Percentiles rank a stretch among this genome's conserved stretches.
Evolutionary conservation across 1,140 invertebrate genomes (phyloP).

Genomic region (Ips typographus): DNA sequence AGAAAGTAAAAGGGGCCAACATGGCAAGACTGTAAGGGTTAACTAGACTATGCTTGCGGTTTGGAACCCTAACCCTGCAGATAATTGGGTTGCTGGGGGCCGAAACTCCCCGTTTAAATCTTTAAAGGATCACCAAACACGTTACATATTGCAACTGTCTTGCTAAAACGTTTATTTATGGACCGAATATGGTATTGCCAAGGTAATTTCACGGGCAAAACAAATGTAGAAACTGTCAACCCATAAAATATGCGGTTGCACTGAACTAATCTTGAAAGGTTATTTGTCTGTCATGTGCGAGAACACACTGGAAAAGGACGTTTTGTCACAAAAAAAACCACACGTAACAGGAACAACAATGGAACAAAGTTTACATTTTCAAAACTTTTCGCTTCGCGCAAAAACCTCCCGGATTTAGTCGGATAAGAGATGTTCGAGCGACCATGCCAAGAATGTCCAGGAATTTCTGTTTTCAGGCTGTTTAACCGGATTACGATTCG

Average conservation of each 20-base stretch:
- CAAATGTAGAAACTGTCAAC: not conserved
- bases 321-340: not conserved
- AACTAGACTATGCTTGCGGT: too few species aligned
- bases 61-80: too few species aligned
- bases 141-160: too few species aligned
- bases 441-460: too few species aligned
- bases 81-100: too few species aligned
- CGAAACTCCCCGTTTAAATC: too few species aligned
- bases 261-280: conserved; percentile 3
- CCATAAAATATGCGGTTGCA: conserved; percentile 3
- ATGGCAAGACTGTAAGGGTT: too few species aligned
- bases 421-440: not conserved
- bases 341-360: not conserved
- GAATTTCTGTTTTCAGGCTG: too few species aligned
- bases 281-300: conserved; percentile 3
- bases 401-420: conserved; percentile 1
- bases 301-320: not conserved
- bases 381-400: not conserved
- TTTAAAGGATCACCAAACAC: too few species aligned
- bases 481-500: too few species aligned
- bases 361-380: not conserved
- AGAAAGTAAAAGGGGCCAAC: too few species aligned
- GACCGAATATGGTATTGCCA: not conserved
- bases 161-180: not conserved
- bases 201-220: not conserved